Conservation (phyloP, 2,888 invertebrate genomes). For the Clitarchus hookeri region DNA sequence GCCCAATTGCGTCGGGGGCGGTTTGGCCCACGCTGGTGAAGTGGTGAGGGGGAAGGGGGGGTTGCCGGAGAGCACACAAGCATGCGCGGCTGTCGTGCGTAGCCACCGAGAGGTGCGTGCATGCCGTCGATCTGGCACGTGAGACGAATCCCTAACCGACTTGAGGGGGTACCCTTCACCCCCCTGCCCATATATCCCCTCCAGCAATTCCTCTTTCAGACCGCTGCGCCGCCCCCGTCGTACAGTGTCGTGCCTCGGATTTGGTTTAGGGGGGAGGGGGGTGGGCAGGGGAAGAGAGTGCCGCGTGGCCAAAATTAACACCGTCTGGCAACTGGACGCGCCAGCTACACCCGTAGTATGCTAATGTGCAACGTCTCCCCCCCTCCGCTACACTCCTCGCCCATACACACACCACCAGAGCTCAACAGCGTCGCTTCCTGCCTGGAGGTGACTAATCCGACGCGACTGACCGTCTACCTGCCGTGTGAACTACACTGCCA, state of each 20-base stretch:
- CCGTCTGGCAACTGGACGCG: neutral
- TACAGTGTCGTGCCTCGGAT: neutral
- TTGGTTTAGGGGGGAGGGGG: no score
- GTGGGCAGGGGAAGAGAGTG: neutral
- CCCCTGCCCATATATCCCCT: neutral
- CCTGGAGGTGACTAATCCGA: neutral
- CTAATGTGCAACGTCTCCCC: neutral
- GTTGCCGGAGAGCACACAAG: neutral
- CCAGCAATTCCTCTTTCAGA: neutral
- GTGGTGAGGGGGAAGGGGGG: neutral
- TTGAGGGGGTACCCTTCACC: neutral
- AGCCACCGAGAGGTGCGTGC: neutral
- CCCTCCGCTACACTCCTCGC: neutral
- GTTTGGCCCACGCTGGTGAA: neutral
- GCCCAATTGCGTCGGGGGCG: neutral
- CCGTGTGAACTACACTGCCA: no score
- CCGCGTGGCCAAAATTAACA: slow-evolving; percentile 14
- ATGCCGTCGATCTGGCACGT: slow-evolving; percentile 4
- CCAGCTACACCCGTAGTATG: neutral
- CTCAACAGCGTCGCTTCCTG: neutral
- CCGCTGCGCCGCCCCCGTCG: neutral
- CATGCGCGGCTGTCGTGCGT: neutral
- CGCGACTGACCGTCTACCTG: no score
- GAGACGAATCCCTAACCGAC: neutral
- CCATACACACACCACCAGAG: neutral